Conservation (phyloP, 2,113 vertebrate genomes). For the Caranx ignobilis region DNA sequence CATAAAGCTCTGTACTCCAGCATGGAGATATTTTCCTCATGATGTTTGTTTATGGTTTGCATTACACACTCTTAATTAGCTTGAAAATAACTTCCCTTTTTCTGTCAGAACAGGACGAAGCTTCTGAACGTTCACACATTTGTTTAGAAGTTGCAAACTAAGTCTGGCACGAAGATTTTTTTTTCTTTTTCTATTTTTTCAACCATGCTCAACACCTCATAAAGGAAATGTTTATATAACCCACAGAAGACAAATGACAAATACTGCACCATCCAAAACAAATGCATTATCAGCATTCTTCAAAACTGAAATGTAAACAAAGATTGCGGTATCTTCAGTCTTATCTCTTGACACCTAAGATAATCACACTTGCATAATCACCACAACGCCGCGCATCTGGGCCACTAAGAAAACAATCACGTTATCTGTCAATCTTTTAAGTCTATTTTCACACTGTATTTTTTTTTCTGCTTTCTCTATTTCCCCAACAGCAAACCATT, state of each 20-base stretch:
- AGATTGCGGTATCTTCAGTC: slow-evolving; percentile 51
- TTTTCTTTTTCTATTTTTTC: neutral
- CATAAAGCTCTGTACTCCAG: neutral
- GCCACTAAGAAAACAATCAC: slow-evolving; percentile 68
- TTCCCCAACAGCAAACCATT: slow-evolving; percentile 59
- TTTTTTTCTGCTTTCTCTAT: slow-evolving; percentile 1
- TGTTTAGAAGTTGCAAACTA: neutral
- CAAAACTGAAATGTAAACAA: slow-evolving; percentile 57
- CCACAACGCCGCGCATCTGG: slow-evolving; percentile 58
- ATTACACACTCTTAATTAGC: neutral
- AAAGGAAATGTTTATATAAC: slow-evolving; percentile 16
- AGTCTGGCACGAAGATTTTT: neutral
- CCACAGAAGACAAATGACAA: slow-evolving; percentile 40
- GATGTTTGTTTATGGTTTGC: neutral
- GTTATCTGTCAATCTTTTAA: slow-evolving; percentile 78
- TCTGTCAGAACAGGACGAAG: neutral
- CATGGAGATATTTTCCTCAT: neutral
- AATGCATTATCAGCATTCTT: slow-evolving; percentile 54
- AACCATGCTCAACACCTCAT: neutral
- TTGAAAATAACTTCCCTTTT: neutral
- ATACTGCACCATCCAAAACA: slow-evolving; percentile 40
- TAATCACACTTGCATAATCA: slow-evolving; percentile 73
- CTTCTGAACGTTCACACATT: neutral
- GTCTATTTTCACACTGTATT: slow-evolving; percentile 70
- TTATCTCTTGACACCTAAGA: slow-evolving; percentile 68